Percentiles rank a stretch among this genome's conserved stretches.
Conservation (phyloP, 2,113 vertebrate species). For the Gavia stellata region DNA sequence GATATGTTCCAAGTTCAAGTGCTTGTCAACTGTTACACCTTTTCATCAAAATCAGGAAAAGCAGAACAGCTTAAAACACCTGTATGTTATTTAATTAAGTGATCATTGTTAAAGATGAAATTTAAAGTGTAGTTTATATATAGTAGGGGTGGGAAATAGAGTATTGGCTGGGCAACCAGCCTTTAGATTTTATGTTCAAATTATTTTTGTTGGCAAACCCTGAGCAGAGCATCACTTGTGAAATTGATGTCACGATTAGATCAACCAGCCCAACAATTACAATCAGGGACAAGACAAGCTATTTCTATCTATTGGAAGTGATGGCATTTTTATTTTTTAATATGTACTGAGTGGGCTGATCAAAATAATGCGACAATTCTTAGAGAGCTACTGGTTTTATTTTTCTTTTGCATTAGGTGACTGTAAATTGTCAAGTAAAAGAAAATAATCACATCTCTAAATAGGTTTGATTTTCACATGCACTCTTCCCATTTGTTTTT, state of each 20-base stretch:
- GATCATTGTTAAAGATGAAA: neutral
- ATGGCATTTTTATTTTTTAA: neutral
- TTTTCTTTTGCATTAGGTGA: neutral
- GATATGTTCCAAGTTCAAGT: slow-evolving; percentile 13
- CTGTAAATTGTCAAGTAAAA: neutral
- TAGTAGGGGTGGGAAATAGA: neutral
- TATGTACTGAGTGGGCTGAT: neutral
- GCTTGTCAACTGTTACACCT: neutral
- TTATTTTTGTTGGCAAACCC: neutral
- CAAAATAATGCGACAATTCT: neutral
- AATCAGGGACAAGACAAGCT: neutral
- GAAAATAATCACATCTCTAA: neutral
- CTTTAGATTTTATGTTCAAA: neutral
- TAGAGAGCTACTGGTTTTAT: neutral
- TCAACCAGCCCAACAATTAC: neutral
- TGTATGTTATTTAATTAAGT: slow-evolving; percentile 22
- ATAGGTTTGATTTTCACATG: neutral
- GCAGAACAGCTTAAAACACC: neutral
- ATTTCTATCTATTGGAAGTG: neutral
- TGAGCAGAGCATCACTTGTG: neutral
- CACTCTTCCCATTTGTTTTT: neutral
- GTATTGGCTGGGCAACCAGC: neutral
- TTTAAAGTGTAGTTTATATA: neutral
- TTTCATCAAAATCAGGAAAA: slow-evolving; percentile 26
- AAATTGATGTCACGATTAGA: neutral